A percentile compares a stretch with the other conserved stretches of the same genome.
phyloP scores from a whole-genome alignment of 2,113 vertebrate genomes.

The Notothenia coriiceps region DNA sequence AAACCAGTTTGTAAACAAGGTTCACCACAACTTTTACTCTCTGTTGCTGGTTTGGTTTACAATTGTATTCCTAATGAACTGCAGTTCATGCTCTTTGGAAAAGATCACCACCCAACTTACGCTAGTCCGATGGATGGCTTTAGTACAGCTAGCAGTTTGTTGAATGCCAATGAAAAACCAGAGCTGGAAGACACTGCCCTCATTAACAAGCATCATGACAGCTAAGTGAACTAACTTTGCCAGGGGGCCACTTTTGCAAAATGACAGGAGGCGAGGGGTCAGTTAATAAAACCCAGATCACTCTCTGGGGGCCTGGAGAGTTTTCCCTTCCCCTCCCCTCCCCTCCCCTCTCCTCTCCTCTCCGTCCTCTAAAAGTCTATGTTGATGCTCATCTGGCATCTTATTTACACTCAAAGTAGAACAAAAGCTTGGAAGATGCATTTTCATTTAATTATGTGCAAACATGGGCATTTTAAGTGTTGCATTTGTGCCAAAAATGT shows the following conservation, averaged over 20 bases:
- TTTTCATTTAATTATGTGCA: too few relatives aligned
- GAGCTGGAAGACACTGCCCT: background rate
- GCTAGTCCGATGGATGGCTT: background rate
- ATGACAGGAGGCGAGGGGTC: too few relatives aligned
- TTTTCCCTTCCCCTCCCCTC: too few relatives aligned
- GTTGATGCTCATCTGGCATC: too few relatives aligned
- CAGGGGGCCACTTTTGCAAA: too few relatives aligned
- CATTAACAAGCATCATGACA: background rate
- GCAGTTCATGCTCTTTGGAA: background rate
- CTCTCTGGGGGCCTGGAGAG: too few relatives aligned
- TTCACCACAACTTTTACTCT: constrained; percentile 1
- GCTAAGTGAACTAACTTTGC: too few relatives aligned
- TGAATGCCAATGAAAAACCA: background rate
- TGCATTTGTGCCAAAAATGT: background rate
- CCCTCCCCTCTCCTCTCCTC: too few relatives aligned
- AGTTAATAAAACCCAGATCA: too few relatives aligned
- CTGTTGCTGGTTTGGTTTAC: constrained; percentile 5
- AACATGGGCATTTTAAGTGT: background rate
- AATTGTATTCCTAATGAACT: constrained; percentile 2
- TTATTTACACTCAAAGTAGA: too few relatives aligned
- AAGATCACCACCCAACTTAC: background rate
- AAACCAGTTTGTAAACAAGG: constrained; percentile 36
- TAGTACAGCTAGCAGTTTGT: background rate
- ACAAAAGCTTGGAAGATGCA: too few relatives aligned
- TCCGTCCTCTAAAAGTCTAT: too few relatives aligned